Percentiles rank a stretch among this genome's conserved stretches.
Conservation (phyloP, 1,140 invertebrate genomes). For the Uloborus diversus region DNA sequence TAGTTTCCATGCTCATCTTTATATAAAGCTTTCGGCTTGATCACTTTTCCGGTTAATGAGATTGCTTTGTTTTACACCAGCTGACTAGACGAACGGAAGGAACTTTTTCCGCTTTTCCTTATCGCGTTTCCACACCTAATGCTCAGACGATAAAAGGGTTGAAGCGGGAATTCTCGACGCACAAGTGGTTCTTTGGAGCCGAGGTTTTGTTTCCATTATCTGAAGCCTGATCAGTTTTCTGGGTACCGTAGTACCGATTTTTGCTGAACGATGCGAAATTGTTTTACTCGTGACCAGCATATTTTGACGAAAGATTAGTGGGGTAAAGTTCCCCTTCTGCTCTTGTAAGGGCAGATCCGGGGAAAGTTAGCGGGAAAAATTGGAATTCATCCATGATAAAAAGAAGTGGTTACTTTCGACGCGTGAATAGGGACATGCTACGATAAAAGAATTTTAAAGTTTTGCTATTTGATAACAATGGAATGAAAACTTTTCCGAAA, state of each 20-base stretch:
- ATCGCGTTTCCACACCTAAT: neutral
- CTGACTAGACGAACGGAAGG: constrained; percentile 16
- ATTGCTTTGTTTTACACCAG: constrained; percentile 35
- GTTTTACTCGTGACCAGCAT: constrained; percentile 24
- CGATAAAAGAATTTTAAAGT: no score
- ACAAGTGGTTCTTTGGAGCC: constrained; percentile 7
- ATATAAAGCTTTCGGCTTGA: constrained; percentile 13
- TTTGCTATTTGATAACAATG: no score
- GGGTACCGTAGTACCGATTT: constrained; percentile 2
- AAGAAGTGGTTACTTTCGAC: no score
- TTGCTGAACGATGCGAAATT: constrained; percentile 30
- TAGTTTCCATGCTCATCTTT: neutral
- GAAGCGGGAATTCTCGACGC: constrained; percentile 3
- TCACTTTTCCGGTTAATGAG: constrained; percentile 23
- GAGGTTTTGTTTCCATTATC: constrained; percentile 34
- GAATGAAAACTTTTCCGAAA: no score
- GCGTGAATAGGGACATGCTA: no score
- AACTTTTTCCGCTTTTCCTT: neutral
- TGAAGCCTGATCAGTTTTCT: neutral
- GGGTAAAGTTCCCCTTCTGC: no score
- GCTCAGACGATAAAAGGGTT: constrained; percentile 9
- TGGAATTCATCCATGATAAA: no score
- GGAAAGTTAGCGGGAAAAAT: no score
- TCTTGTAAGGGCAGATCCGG: no score
- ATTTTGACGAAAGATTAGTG: neutral